phyloP scores from a whole-genome alignment of 2,113 vertebrate species.

The Furnarius figulus region DNA sequence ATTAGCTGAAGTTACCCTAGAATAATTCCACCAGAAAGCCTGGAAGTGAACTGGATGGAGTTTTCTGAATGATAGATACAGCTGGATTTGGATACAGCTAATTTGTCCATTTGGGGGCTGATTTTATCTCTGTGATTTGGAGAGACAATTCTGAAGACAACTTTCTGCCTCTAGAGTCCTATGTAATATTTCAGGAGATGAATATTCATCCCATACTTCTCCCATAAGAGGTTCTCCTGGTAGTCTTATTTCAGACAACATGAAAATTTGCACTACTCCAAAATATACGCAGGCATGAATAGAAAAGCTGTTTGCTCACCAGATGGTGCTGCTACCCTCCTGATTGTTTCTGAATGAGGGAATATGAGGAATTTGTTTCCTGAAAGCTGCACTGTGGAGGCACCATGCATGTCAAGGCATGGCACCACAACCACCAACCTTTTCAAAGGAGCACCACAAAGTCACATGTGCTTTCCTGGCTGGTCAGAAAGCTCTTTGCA shows the following conservation, averaged over 20 bases:
- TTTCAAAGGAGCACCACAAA: neutral
- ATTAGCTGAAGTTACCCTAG: neutral
- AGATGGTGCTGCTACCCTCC: constrained; percentile 60
- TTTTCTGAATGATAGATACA: neutral
- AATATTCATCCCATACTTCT: neutral
- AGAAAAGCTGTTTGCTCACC: constrained; percentile 23
- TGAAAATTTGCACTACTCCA: neutral
- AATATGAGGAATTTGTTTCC: neutral
- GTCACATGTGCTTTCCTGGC: neutral
- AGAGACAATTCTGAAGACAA: neutral
- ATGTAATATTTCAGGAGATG: neutral
- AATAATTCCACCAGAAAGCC: neutral
- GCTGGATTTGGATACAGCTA: neutral
- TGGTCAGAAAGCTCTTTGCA: neutral
- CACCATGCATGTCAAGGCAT: neutral
- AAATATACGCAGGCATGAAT: neutral
- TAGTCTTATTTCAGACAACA: neutral
- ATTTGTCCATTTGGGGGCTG: neutral
- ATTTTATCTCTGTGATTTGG: neutral
- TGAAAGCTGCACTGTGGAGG: neutral
- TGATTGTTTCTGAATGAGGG: neutral
- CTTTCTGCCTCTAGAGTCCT: neutral
- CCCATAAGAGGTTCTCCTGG: neutral
- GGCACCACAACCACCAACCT: neutral
- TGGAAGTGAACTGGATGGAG: neutral